Base-by-base conservation (phyloP, 2,113 vertebrate genomes). In the Platichthys flesus region DNA sequence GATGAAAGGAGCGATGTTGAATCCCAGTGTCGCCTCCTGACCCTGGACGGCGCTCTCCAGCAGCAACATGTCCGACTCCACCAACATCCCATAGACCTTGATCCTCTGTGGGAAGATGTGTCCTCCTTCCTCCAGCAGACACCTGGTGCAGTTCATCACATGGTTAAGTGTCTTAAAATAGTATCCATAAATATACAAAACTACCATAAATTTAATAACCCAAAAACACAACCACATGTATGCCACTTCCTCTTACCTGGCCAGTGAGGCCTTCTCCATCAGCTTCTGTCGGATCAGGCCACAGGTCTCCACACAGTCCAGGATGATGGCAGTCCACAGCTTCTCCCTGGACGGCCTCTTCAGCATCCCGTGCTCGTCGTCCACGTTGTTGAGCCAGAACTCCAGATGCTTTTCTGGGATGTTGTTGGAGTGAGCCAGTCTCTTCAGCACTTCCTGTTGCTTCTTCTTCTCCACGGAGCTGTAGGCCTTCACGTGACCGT, bases 191-290 rank as follows among this genome's bases (percentile, higher is more conserved):
- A 40, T 40, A 40, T 40, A 0, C 2, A 12, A 2, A 12, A 12
- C 37, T 40, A 12, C 37, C 0, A 12, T 9, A 40, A 40, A 1
- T 31, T 6, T 7, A 31, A 31, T 31, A 31, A 31, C 28, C 28
- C 5, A 31, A 31, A 31, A 31, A 31, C 28, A 31, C 28, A 31
- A 31, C 28, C 1, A 31, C 1, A 7, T 31, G 28, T 31, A 6
- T 31, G 28, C 31, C 31, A 31, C 21, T 9, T 6, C 2, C 2
- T 1, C 37, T 57, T 87, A 97, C 97, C 97, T 97, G 82, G 97
- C 98, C 89, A 99, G 94, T 2, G 96, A 95, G 3, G 98, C 97
- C 86, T 99, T 99, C 90, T 99, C 97, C 96, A 99, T 96, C 81
- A 99, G 90, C 73, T 98, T 98, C 92, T 99, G 97, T 80, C 98